A percentile compares a stretch with the other conserved stretches of the same genome.
Evolutionary conservation across 2,113 vertebrate species (phyloP).

Genomic region (Gavia stellata): DNA sequence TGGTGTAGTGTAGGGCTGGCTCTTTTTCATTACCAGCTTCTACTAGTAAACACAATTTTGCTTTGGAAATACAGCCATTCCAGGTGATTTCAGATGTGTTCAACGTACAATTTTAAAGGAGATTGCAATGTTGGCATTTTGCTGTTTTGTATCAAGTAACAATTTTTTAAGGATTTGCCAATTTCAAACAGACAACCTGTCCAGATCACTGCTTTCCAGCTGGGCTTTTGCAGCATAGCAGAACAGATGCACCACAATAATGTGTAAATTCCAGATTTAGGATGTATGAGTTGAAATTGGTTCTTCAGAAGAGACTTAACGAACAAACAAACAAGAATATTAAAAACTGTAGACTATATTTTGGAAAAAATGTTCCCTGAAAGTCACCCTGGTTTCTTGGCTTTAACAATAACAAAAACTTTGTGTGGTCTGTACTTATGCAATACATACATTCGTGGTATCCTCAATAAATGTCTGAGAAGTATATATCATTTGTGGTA

Average conservation of each 20-base stretch:
- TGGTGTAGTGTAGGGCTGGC: background rate
- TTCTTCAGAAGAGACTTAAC: background rate
- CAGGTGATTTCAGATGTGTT: background rate
- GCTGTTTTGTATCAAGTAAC: background rate
- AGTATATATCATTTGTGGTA: background rate
- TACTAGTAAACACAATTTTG: background rate
- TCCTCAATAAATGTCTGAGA: background rate
- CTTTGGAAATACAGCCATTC: background rate
- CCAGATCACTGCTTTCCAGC: background rate
- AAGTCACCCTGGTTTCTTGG: background rate
- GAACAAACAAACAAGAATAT: background rate
- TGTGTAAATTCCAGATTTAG: background rate
- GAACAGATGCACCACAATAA: fast-evolving
- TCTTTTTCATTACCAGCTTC: background rate
- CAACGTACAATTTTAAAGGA: background rate
- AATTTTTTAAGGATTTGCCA: background rate
- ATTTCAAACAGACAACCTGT: background rate
- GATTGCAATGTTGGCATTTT: fast-evolving
- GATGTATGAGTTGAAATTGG: background rate
- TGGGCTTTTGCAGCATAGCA: background rate
- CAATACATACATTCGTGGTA: background rate
- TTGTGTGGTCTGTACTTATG: background rate
- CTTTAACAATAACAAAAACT: background rate
- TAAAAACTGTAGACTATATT: background rate
- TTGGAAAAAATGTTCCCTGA: background rate